Base-by-base conservation (phyloP, 2,888 invertebrate species). In the Galeopsomyia nigrocyanea region DNA sequence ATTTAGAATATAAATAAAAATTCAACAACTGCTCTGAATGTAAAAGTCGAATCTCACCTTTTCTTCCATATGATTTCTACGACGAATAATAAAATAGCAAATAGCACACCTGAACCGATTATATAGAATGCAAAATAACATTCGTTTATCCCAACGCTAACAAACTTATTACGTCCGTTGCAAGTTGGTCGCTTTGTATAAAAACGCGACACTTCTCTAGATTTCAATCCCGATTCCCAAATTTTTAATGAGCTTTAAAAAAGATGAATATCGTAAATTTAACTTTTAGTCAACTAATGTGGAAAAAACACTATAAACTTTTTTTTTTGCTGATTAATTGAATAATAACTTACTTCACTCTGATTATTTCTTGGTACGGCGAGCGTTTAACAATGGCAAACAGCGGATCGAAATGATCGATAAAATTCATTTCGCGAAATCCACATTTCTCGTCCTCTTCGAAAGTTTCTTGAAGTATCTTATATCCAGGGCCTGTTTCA, bases 381-480 rank as follows among this genome's bases (percentile, higher is more conserved):
- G 87, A 87, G 22, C 79, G 80, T 60, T 79, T 79, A 51, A 80
- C 80, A 5, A 86, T 79, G 0, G 81, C 78, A n/a, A 87, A 73
- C 7, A 83, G 78, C 1, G 87, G 84, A 26, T 83, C 80, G 31
- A 86, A 79, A 14, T 83, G 79, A 69, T 84, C 82, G 21, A 94
- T 91, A 19, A 73, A 75, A n/a, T 66, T 55, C 55, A 75, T 75
- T 81, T 92, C 92, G 68, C 90, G 89, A 22, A 93, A 84, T 0
- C 91, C 91, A 81, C 93, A 93, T 81, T 93, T 93, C 83, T 93
- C 91, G 16, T 89, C 89, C 82, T 93, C 93, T 26, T 88, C 87
- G 80, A 91, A 93, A 65, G 90, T 91, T 82, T 91, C 91, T 16
- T 90, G 89, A 0, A 93, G 90, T 26, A 92, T 86, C 80, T 92